These are phyloP conservation scores for Rhopalosiphum padi DNA, from an alignment of 1,140 invertebrate species.

Conservation along the genomic window DNA sequence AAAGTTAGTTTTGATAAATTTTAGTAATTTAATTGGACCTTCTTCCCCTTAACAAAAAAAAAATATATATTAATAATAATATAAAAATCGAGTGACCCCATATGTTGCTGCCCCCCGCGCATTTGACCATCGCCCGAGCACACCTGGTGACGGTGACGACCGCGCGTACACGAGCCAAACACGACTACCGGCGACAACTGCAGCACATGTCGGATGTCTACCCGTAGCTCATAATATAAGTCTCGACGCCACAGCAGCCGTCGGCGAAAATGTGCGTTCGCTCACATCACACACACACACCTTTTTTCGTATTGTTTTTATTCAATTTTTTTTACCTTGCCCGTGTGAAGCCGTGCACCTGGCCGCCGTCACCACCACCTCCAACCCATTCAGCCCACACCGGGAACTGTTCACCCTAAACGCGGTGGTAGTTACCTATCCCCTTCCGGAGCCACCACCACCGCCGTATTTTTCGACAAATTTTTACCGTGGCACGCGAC, in stretches of 20 bases:
- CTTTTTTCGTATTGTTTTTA: background rate
- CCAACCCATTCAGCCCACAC: background rate
- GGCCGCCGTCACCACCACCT: background rate
- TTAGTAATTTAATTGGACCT: background rate
- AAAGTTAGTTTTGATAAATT: background rate
- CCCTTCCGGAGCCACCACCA: background rate
- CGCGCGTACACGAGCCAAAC: background rate
- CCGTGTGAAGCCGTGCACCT: conserved; percentile 3
- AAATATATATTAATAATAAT: background rate
- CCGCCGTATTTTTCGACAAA: conserved; percentile 26
- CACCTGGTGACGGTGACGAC: background rate
- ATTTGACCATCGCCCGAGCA: background rate
- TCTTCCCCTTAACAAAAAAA: background rate
- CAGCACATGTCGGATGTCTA: background rate
- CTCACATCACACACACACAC: background rate
- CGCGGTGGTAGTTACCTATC: background rate
- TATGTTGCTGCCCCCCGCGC: no score
- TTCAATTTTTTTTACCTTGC: background rate
- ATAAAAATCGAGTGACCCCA: background rate
- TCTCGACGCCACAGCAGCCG: background rate
- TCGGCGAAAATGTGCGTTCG: background rate
- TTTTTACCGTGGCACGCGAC: conserved; percentile 50
- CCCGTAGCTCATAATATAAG: background rate
- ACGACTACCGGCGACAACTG: background rate
- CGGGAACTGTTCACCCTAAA: background rate